Base-by-base conservation (phyloP, 2,888 invertebrate species). In the Macrophya annulata region DNA sequence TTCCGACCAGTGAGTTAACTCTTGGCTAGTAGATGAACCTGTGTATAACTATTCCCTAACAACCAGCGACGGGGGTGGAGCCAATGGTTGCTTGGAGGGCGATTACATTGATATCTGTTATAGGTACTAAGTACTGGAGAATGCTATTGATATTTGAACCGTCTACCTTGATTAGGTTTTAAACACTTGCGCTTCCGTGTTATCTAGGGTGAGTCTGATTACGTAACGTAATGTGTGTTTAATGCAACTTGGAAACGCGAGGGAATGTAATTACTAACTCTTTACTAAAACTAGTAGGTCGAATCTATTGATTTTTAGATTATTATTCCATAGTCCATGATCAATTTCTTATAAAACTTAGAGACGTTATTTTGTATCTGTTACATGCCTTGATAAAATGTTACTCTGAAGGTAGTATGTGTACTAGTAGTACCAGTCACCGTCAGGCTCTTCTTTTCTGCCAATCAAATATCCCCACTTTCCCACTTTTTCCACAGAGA, bases 21-120 rank as follows among this genome's bases (percentile, higher is more conserved):
- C 62, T 81, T 62, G 25, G 59, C 43, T 21, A 43, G 81, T 81
- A 81, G 81, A 62, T 81, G 62, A 62, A 62, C 81, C 81, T 43
- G 25, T 81, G 62, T 62, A 81, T 81, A 81, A 81, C 81, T 81
- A 90, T 90, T 90, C 89, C 92, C 87, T 90, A 90, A 91, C 91
- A 89, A 91, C 92, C 88, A 89, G 87, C 87, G 85, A 89, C 88
- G 87, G 87, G 91, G 91, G 91, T 90, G 91, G 91, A 89, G 90
- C 88, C 72, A 88, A 84, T 85, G 84, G 72, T 85, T 85, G 85
- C 82, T 85, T 84, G 85, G 83, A 72, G 62, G 43, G 21, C 37
- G 74, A 55, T 85, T 85, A 51, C 81, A 85, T 85, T 55, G 85
- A 62, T 85, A 85, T 85, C 74, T 74, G 85, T 81, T 62, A 81